A percentile compares a stretch with the other conserved stretches of the same genome.
Evolutionary conservation across 2,113 vertebrate genomes (phyloP).

Genomic region (Scomber scombrus): DNA sequence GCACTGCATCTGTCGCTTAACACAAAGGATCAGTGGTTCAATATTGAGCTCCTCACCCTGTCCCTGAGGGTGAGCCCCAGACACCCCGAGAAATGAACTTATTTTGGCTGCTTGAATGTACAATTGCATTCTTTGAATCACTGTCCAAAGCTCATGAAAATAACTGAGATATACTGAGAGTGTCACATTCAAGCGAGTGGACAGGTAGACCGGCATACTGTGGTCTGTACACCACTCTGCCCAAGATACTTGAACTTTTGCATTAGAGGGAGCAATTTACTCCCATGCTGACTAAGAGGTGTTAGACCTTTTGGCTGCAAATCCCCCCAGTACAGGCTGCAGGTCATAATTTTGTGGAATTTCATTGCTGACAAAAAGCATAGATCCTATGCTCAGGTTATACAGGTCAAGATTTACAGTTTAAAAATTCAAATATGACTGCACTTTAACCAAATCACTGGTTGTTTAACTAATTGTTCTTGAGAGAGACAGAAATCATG

Average conservation of each 20-base stretch:
- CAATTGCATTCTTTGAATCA: too few species aligned
- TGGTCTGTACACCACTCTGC: too few species aligned
- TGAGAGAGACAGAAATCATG: not conserved
- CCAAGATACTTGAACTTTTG: too few species aligned
- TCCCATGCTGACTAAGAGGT: too few species aligned
- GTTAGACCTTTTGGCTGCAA: too few species aligned
- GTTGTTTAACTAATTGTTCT: not conserved
- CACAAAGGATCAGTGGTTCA: constrained; percentile 38
- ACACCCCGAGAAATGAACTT: constrained; percentile 3
- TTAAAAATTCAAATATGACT: not conserved
- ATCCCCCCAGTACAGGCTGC: not conserved
- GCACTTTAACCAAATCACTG: not conserved
- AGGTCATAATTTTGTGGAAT: not conserved
- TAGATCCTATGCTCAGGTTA: not conserved
- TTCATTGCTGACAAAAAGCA: not conserved
- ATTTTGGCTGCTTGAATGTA: not conserved
- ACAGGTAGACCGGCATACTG: too few species aligned
- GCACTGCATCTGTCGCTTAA: constrained; percentile 52
- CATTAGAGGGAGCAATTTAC: too few species aligned
- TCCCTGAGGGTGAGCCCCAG: constrained; percentile 19
- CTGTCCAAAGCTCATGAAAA: too few species aligned
- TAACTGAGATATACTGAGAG: not conserved
- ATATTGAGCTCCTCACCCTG: constrained; percentile 18
- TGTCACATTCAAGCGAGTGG: not conserved
- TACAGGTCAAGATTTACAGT: not conserved